Base-by-base conservation (phyloP, 2,113 vertebrate species). In the Sterrhoptilus dennistouni region DNA sequence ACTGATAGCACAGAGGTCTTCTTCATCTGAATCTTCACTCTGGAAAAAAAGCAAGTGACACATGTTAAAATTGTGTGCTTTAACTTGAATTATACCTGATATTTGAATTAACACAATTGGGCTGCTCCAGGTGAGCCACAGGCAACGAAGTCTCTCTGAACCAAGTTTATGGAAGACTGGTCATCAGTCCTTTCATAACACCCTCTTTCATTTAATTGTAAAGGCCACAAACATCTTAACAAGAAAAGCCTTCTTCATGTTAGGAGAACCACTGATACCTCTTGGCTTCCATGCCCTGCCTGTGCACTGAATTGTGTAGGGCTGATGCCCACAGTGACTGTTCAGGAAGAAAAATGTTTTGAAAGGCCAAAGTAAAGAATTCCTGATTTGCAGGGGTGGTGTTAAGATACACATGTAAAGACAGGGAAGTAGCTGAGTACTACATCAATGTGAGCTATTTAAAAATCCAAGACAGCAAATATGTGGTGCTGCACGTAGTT, bases 1-100 rank as follows among this genome's bases (percentile, higher is more conserved):
- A 94, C 99, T 99, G 98, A 99, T 98, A 57, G 99, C 99, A 96
- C 99, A 97, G 25, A 98, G 98, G 52, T 99, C 99, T 96, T 99
- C 99, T 96, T 99, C 99, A 98, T 99, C 99, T 6, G 99, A 99
- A 96, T 99, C 99, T 90, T 99, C 99, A 95, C 98, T 98, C 99
- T 99, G 85, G 24, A 90, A 92, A 87, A 87, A 96, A 49, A 97
- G 8, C 24, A 97, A 38, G 81, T 36, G 40, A 25, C n/a, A 84
- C 23, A 23, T 14, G 36, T 87, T 93, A 66, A 91, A 93, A 69
- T 11, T 5, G 68, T 23, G 57, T 65, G 14, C 14, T 78, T 89
- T 70, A 52, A 52, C 9, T 42, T 5, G 38, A 38, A 38, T 38
- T 38, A 38, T 38, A 38, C 38, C 38, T 38, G 8, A 42, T 69